Percentiles rank a stretch among this genome's conserved stretches.
Conservation (phyloP, 2,113 vertebrate species). For the Nanorana parkeri region DNA sequence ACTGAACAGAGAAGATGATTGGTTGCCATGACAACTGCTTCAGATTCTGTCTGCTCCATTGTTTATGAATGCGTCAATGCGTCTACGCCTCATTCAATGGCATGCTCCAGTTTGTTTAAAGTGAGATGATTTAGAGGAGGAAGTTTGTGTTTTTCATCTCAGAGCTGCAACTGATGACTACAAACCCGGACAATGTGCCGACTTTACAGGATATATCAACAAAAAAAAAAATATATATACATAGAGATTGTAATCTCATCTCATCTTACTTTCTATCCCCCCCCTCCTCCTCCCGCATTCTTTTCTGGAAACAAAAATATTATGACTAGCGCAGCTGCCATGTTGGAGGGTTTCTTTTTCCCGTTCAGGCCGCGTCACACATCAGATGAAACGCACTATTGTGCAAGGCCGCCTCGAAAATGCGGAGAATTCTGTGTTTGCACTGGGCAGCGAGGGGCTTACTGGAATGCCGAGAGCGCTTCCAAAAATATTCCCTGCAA, state of each 20-base stretch:
- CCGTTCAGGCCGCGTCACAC: conserved; percentile 55
- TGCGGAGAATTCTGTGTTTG: conserved; percentile 76
- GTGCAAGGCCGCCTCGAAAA: conserved; percentile 68
- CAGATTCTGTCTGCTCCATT: no score
- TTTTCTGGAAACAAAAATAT: conserved; percentile 43
- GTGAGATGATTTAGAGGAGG: neutral
- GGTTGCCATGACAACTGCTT: no score
- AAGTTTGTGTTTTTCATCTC: neutral
- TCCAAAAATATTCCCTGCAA: conserved; percentile 75
- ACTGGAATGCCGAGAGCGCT: conserved; percentile 66
- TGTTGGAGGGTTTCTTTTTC: conserved; percentile 57
- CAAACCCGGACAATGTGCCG: neutral
- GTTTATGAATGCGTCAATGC: no score
- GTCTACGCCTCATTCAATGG: neutral
- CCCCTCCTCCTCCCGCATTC: neutral
- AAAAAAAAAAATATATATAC: neutral
- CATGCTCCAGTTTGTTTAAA: neutral
- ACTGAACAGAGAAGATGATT: no score
- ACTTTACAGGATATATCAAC: no score
- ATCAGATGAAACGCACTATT: conserved; percentile 70
- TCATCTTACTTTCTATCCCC: neutral
- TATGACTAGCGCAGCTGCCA: conserved; percentile 57
- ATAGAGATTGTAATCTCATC: neutral
- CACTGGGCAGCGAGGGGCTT: conserved; percentile 71
- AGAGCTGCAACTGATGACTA: neutral